phyloP scores from a whole-genome alignment of 1,140 invertebrate species.

The Scylla paramamosain region DNA sequence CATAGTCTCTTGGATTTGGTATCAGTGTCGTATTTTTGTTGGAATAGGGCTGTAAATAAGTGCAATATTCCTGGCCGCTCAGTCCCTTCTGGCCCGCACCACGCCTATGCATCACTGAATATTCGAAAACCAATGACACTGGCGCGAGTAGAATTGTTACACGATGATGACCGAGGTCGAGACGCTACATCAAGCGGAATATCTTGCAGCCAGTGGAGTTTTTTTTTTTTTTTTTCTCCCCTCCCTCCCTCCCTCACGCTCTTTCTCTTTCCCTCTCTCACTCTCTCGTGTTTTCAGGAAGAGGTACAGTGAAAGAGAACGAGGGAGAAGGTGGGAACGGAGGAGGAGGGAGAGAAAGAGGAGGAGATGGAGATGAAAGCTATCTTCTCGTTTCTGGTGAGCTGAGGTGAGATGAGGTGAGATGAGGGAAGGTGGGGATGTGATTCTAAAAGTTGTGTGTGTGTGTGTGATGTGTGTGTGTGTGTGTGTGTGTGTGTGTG shows the following conservation, averaged over 20 bases:
- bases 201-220: background rate
- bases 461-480: slow-evolving; percentile 6
- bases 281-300: background rate
- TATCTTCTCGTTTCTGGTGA: no score
- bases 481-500: background rate
- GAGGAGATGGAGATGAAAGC: background rate
- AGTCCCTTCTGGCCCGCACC: background rate
- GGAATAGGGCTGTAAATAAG: slow-evolving; percentile 72
- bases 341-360: background rate
- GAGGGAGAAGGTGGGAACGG: slow-evolving; percentile 14
- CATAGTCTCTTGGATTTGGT: slow-evolving; percentile 73
- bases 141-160: slow-evolving; percentile 63
- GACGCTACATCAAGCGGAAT: slow-evolving; percentile 25
- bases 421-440: background rate
- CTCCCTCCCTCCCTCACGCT: background rate
- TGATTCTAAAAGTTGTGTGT: background rate
- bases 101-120: slow-evolving; percentile 59
- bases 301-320: background rate
- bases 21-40: slow-evolving; percentile 70
- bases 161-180: slow-evolving; percentile 55
- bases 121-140: slow-evolving; percentile 73
- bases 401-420: background rate
- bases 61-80: slow-evolving; percentile 57
- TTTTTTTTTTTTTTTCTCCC: background rate
- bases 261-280: slow-evolving; percentile 11